These are phyloP conservation scores for Masticophis lateralis DNA, from an alignment of 2,797 vertebrate species.

Conservation along the genomic window DNA sequence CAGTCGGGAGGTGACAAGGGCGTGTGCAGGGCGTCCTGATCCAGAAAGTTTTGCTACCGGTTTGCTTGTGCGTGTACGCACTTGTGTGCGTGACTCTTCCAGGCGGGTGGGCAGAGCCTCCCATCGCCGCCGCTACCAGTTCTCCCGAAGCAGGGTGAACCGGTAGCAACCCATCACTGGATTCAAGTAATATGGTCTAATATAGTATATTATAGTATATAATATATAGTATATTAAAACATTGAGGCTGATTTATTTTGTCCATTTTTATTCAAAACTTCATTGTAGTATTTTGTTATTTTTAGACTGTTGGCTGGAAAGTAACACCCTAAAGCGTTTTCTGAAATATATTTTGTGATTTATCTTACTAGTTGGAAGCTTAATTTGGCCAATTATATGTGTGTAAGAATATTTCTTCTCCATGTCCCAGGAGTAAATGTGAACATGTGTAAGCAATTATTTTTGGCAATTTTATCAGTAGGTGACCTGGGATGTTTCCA, in stretches of 20 bases:
- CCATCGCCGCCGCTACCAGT: too few relatives aligned
- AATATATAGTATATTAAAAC: neutral
- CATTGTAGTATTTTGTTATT: neutral
- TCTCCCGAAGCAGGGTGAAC: too few relatives aligned
- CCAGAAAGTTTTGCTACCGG: too few relatives aligned
- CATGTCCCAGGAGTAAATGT: neutral
- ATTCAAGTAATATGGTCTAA: neutral
- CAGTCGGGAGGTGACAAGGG: too few relatives aligned
- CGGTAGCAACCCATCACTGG: neutral
- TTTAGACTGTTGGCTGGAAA: neutral
- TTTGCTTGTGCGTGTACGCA: too few relatives aligned
- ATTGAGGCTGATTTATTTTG: neutral
- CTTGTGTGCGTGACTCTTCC: too few relatives aligned
- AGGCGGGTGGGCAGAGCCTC: too few relatives aligned
- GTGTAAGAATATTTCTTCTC: neutral
- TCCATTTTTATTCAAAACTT: neutral
- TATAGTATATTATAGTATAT: neutral
- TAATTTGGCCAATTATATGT: conserved; percentile 5
- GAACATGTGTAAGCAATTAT: conserved; percentile 3
- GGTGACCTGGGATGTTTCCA: conserved; percentile 43
- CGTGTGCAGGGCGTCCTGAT: too few relatives aligned
- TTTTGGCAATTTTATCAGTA: conserved; percentile 48
- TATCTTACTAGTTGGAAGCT: conserved; percentile 3
- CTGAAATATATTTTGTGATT: neutral
- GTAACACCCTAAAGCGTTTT: neutral